Conservation (phyloP, 2,113 vertebrate genomes). For the Hassar affinis region DNA sequence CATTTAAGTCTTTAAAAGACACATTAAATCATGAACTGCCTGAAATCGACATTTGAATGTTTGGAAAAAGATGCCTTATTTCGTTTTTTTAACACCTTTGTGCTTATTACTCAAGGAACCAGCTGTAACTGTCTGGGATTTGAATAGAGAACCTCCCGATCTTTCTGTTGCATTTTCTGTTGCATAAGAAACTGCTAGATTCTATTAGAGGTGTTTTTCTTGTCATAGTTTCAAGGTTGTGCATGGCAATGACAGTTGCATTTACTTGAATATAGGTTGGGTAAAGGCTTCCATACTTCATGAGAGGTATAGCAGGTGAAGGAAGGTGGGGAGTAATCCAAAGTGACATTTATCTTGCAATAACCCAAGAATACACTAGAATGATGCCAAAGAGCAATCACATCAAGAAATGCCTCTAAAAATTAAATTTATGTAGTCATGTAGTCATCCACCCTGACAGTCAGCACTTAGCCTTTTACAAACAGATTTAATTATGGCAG, state of each 20-base stretch:
- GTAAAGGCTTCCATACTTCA: not conserved
- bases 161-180: not conserved
- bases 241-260: not conserved
- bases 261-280: not conserved
- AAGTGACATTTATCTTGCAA: not conserved
- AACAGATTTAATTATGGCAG: slow-evolving; percentile 22
- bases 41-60: not conserved
- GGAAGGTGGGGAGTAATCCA: not conserved
- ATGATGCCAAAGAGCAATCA: not conserved
- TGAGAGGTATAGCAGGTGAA: not conserved
- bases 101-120: not conserved
- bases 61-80: not conserved
- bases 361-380: not conserved
- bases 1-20: not conserved
- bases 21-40: not conserved
- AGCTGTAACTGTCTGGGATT: not conserved
- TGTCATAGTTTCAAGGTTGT: not conserved
- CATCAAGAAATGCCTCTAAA: not conserved
- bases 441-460: not conserved
- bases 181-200: not conserved
- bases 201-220: slow-evolving; percentile 12
- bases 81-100: not conserved
- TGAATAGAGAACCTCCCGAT: not conserved
- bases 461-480: slow-evolving; percentile 5
- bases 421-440: not conserved